Base-by-base conservation (phyloP, 1,140 invertebrate species). In the Brachionus asplanchnoidis region DNA sequence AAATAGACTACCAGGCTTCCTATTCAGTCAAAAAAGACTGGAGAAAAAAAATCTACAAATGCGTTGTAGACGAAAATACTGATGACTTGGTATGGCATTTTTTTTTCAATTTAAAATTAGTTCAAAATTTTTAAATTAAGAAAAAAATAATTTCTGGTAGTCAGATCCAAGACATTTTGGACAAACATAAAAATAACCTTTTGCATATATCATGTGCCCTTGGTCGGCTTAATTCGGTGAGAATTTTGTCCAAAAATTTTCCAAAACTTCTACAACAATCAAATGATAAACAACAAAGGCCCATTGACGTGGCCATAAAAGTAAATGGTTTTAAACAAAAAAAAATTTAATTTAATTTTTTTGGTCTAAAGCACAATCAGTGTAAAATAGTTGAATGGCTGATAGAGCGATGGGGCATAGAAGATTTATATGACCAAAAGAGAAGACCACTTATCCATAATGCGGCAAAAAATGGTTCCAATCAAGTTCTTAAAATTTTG, bases 141-240 rank as follows among this genome's bases (percentile, higher is more conserved):
- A 80, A 80, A 80, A 80, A 53, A 9, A 23, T 80, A 12, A n/a
- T 20, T 0, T 80, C 50, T n/a, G 9, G 3, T 6, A 80, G 14
- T 53, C 23, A 80, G 32, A 40, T 80, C 28, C 28, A 65, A 56
- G 56, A 56, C 1, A 66, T 83, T 14, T 11, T 7, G 42, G 80
- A 83, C 80, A 66, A 70, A n/a, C 80, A 83, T 66, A 53, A n/a
- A 68, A 83, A 83, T 20, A 83, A 26, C 56, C 66, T 83, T 5
- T n/a, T 83, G 36, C 80, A 83, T 50, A 68, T 83, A 68, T 56
- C 80, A 44, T 65, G 53, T 36, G 80, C 26, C 26, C 42, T 66
- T 28, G 53, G 80, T 46, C 60, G 80, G 14, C 26, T 66, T 4
- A 68, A 83, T 23, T 66, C 53, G 20, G 66, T 66, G 3, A 66